Base-by-base conservation (phyloP, 2,797 vertebrate species). In the Erethizon dorsatum region DNA sequence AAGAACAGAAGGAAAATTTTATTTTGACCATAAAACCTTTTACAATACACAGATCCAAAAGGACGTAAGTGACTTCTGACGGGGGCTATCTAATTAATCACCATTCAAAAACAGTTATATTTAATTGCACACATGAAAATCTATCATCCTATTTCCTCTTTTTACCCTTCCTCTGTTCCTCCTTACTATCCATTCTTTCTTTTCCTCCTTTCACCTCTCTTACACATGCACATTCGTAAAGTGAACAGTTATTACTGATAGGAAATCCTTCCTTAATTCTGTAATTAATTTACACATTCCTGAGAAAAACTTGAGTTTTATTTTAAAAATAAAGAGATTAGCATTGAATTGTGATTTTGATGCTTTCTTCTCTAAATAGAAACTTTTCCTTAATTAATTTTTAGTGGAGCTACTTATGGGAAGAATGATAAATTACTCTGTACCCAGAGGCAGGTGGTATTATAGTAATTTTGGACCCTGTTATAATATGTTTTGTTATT, bases 311-410 rank as follows among this genome's bases (percentile, higher is more conserved):
- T 57, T 83, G 87, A n/a, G 75, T 33, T 80, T 82, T 31, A 93
- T 86, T 41, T 47, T 18, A 78, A 17, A 88, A 18, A 69, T 52
- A 85, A 92, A 89, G 28, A 50, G 63, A 15, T 82, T 90, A 45
- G 22, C 77, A 11, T 94, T 82, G 97, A 90, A 22, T 8, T 26
- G 63, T 80, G 92, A 92, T 84, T 90, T 90, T 69, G 67, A 90
- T 56, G 52, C 80, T 78, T 90, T 78, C 77, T 26, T 79, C 1
- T 95, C 17, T 96, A 95, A 96, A 77, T 90, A 91, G 69, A 97
- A 98, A 98, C 95, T 96, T 97, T 95, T 91, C 54, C 69, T 97
- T 97, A 93, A 95, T 97, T 84, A 85, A 95, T 97, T 90, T 63
- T 41, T 97, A 65, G 86, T 15, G 91, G 59, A 83, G 8, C 0